Percentiles rank a stretch among this genome's conserved stretches.
These are phyloP conservation scores for Octonoba sinensis DNA, from an alignment of 2,888 invertebrate genomes.

Conservation along the genomic window DNA sequence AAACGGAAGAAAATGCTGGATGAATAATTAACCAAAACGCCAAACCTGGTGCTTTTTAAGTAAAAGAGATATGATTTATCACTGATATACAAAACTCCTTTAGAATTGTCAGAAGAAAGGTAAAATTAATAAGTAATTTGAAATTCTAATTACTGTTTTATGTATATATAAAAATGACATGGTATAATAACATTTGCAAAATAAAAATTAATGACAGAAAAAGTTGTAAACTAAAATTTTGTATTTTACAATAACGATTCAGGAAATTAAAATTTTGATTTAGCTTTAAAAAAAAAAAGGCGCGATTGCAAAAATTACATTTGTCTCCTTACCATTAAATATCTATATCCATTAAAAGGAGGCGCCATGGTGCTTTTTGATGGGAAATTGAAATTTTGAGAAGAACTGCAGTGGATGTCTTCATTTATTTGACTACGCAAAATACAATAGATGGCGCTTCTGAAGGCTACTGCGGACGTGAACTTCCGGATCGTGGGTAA, in stretches of 20 bases:
- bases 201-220: neutral
- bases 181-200: too few relatives aligned
- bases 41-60: too few relatives aligned
- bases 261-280: neutral
- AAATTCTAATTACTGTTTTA: too few relatives aligned
- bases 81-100: too few relatives aligned
- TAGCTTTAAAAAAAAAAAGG: too few relatives aligned
- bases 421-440: neutral
- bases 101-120: too few relatives aligned
- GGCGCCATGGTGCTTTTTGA: slow-evolving; percentile 24
- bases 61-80: too few relatives aligned
- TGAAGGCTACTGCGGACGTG: slow-evolving; percentile 15
- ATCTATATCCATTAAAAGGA: slow-evolving; percentile 31
- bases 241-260: neutral
- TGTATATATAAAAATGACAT: too few relatives aligned
- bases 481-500: slow-evolving; percentile 16
- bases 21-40: too few relatives aligned
- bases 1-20: too few relatives aligned
- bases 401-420: neutral
- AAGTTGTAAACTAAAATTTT: neutral
- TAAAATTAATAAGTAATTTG: too few relatives aligned
- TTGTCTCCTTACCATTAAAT: slow-evolving; percentile 5
- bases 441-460: slow-evolving; percentile 33
- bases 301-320: neutral
- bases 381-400: neutral